Base-by-base conservation (phyloP, 2,797 vertebrate species). In the Sternarchorhynchus goeldii region DNA sequence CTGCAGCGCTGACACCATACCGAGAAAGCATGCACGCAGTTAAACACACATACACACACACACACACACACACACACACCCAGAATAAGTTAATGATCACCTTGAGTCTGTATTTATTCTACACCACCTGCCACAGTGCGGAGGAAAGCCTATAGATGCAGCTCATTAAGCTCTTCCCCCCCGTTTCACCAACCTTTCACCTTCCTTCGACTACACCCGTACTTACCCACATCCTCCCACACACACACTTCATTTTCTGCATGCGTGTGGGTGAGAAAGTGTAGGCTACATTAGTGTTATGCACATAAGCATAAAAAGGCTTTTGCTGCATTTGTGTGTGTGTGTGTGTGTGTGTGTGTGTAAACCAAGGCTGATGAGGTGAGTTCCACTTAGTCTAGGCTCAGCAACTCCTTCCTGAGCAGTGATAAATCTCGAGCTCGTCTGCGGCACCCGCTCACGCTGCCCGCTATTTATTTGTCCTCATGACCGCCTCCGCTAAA, bases 141-240 rank as follows among this genome's bases (percentile, higher is more conserved):
- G 73, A 83, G 21, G 73, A 79, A 84, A 71, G 71, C 67, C 32
- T 63, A 78, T 58, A 69, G 70, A 79, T 76, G 75, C 36, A 84
- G 63, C 78, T 73, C 79, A 73, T 81, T 32, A 50, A 83, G 75
- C 68, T 79, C 87, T 86, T 86, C 76, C 86, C 82, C 82, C 25
- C 72, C 67, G 81, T 90, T 89, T 89, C 84, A 86, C 88, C 86
- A 90, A 81, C 80, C 76, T 64, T 57, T 67, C 39, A 75, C 71
- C 68, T 71, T 71, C 53, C 62, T 64, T n/a, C 53, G 41, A 50
- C 59, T 36, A 71, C 29, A 50, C 55, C 77, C 77, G 16, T 31
- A 55, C 59, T 21, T 39, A 64, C 66, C 20, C 68, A 68, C 58
- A 29, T 57, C 29, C 57, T 41, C 62, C 14, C 71, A 64, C 53